Percentiles rank a stretch among this genome's conserved stretches.
phyloP scores from a whole-genome alignment of 2,113 vertebrate species.

The Prietella phreatophila region DNA sequence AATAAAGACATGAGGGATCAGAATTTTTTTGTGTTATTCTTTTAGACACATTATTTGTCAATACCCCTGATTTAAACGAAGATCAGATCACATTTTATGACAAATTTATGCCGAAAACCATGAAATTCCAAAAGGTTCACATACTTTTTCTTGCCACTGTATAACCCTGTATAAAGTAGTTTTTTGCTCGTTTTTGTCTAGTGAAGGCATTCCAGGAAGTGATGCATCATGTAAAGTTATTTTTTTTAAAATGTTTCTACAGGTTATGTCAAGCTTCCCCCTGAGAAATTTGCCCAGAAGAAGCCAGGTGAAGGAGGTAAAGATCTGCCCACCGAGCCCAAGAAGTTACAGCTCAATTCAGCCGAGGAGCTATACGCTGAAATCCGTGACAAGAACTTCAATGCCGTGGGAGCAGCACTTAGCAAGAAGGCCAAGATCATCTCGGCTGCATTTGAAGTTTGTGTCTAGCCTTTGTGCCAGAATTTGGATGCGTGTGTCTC shows the following conservation, averaged over 20 bases:
- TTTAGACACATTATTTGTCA: too few species aligned
- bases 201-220: background rate
- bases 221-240: background rate
- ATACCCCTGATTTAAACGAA: too few species aligned
- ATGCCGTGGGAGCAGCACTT: conserved; percentile 91
- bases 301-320: conserved; percentile 89
- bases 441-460: conserved; percentile 96
- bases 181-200: background rate
- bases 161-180: too few species aligned
- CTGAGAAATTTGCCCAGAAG: conserved; percentile 93
- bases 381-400: conserved; percentile 98
- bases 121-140: too few species aligned
- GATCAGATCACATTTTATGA: too few species aligned
- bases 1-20: too few species aligned
- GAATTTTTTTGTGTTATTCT: too few species aligned
- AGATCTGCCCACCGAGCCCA: conserved; percentile 91
- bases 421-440: conserved; percentile 99
- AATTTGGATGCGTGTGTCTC: background rate
- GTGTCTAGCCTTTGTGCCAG: background rate
- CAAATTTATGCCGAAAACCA: too few species aligned
- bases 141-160: too few species aligned
- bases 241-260: background rate
- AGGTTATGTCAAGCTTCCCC: conserved; percentile 95
- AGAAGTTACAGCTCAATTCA: conserved; percentile 95
- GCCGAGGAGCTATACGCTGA: conserved; percentile 95